Evolutionary conservation across 2,113 vertebrate species (phyloP), one percentile per base, ranked within the genome.

Genomic region (Uria lomvia): DNA sequence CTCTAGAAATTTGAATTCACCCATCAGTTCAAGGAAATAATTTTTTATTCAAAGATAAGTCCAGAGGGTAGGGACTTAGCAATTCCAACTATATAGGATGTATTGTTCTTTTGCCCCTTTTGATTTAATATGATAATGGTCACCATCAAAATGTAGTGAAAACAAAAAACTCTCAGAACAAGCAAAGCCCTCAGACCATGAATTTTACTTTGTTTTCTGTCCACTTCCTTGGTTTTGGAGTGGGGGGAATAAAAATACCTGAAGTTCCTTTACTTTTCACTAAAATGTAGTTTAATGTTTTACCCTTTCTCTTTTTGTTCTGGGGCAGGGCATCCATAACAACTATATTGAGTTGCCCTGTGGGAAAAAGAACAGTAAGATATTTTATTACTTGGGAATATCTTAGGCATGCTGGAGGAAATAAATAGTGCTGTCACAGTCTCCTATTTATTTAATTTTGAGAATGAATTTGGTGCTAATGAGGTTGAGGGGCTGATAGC

Each of bases 1-100:
- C 62, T 88, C 68, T 75, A 92, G 92, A 97, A 97, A 96, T 96
- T 84, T 96, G 27, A 96, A 96, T 96, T 96, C 78, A 94, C 74
- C 38, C 23, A 34, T 67, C 50, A 92, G 36, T 29, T 74, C 26
- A 95, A 38, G 70, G 18, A 94, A 94, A 87, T 45, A 86, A 59
- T 55, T 86, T 86, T 79, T 67, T 84, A 84, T 87, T 91, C 89
- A 84, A 92, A 94, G 65, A 63, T 86, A 97, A 88, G 4, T 88
- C 62, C 75, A 96, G 92, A 95, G 38, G 49, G 71, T 75, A 96
- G 26, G 29, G 32, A 94, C 40, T 40, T 40, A 40, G 6, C 13
- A 86, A 96, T 92, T 97, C 55, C 78, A 89, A 12, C 50, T 91
- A 40, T 47, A n/a, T 49, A 52, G 34, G n/a, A 88, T 65, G 32